Evolutionary conservation across 1,140 invertebrate genomes (phyloP).

Genomic region (Apis cerana): DNA sequence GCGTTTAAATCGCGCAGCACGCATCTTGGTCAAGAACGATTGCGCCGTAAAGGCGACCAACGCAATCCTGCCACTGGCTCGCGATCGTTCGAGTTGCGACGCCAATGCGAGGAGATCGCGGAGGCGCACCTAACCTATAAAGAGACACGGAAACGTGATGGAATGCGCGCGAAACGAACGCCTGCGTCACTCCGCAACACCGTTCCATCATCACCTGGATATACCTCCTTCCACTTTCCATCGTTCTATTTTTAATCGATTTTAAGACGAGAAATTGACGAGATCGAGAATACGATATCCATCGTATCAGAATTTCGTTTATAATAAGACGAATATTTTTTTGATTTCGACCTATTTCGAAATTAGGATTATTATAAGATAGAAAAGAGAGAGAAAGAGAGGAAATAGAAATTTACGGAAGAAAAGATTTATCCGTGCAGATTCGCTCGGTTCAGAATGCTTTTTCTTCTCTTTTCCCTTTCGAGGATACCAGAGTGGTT

Average conservation of each 20-base stretch:
- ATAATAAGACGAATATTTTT: too few species aligned
- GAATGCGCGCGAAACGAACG: constrained; percentile 59
- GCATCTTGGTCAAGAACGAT: constrained; percentile 19
- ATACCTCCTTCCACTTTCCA: background rate
- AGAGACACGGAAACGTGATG: constrained; percentile 65
- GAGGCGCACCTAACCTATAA: constrained; percentile 64
- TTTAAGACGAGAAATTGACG: background rate
- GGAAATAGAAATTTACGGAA: background rate
- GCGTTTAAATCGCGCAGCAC: constrained; percentile 6
- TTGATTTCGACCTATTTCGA: too few species aligned
- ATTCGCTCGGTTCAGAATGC: constrained; percentile 21
- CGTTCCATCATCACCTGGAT: background rate
- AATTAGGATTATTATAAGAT: too few species aligned
- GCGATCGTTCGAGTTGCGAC: constrained; percentile 11
- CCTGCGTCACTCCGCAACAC: constrained; percentile 19
- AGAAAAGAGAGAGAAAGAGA: background rate
- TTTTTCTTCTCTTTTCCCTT: background rate
- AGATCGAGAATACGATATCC: too few species aligned
- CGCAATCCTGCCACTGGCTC: background rate
- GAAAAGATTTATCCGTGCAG: constrained; percentile 45
- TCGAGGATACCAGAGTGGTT: background rate
- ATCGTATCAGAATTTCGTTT: background rate
- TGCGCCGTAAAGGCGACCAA: background rate
- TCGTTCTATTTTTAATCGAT: background rate
- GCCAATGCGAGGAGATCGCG: constrained; percentile 43